phyloP scores from a whole-genome alignment of 1,140 invertebrate species.

The Cataglyphis hispanica region DNA sequence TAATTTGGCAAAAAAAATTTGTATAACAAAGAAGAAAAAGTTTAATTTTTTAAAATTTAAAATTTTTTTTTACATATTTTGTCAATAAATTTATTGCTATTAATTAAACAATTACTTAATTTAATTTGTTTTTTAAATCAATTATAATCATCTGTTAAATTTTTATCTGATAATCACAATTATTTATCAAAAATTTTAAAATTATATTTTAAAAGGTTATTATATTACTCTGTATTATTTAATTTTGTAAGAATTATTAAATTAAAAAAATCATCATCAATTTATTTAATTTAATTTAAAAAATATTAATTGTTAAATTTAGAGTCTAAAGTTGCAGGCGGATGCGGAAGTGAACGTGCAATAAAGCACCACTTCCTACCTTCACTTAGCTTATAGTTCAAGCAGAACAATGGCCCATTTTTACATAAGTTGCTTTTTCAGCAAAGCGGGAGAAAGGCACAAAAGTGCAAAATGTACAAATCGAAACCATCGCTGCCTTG shows the following conservation, averaged over 20 bases:
- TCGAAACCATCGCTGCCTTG: neutral
- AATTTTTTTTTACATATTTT: neutral
- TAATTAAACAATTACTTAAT: neutral
- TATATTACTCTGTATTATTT: neutral
- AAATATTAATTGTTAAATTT: constrained; percentile 9
- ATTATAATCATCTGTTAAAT: too few species aligned
- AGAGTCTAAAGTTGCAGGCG: neutral
- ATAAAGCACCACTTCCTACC: constrained; percentile 46
- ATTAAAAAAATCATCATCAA: neutral
- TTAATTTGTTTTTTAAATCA: too few species aligned
- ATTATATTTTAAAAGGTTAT: neutral
- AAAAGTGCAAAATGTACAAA: constrained; percentile 47
- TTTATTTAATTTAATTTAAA: too few species aligned
- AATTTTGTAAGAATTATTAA: neutral
- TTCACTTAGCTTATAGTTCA: constrained; percentile 30
- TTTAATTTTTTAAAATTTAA: neutral
- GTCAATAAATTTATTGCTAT: neutral
- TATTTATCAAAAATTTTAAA: neutral
- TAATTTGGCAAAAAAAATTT: neutral
- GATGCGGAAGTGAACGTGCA: constrained; percentile 41
- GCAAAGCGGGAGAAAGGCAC: constrained; percentile 60
- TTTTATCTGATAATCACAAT: neutral
- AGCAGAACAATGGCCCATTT: neutral
- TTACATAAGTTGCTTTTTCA: constrained; percentile 22
- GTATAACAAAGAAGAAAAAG: neutral